These are phyloP conservation scores for Platichthys flesus DNA, from an alignment of 2,113 vertebrate species.

Conservation along the genomic window DNA sequence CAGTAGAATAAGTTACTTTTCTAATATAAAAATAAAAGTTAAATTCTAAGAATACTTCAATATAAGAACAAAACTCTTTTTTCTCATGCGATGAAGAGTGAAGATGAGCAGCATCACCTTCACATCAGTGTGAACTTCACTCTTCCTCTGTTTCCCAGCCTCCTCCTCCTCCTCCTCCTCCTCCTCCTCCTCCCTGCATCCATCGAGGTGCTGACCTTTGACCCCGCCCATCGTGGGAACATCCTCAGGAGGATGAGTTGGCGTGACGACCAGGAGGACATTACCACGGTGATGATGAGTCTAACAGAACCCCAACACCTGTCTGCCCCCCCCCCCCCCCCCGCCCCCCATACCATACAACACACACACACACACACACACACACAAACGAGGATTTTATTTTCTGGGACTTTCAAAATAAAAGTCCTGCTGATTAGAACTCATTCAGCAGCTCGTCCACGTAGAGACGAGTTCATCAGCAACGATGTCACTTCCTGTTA, in stretches of 20 bases:
- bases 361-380: slow-evolving; percentile 23
- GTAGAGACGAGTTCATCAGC: no score
- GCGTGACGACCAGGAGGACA: slow-evolving; percentile 77
- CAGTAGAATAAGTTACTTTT: no score
- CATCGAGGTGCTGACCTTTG: slow-evolving; percentile 67
- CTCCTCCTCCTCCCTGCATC: slow-evolving; percentile 44
- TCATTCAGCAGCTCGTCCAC: no score
- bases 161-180: background rate
- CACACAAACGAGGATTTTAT: background rate
- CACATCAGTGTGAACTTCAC: background rate
- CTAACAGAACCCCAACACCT: slow-evolving; percentile 82
- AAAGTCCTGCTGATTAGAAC: background rate
- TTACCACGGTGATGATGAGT: slow-evolving; percentile 78
- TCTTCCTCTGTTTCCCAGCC: slow-evolving; percentile 12
- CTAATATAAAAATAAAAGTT: no score
- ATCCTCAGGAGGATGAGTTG: slow-evolving; percentile 61
- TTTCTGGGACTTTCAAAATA: background rate
- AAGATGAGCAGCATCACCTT: background rate
- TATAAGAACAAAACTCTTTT: no score
- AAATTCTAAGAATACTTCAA: no score
- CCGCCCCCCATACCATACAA: no score
- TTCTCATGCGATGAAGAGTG: background rate
- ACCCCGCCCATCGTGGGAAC: slow-evolving; percentile 82
- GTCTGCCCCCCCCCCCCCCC: slow-evolving; percentile 39
- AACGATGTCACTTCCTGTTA: no score